Evolutionary conservation across 1,140 invertebrate genomes (phyloP).

Genomic region (Apocrypta bakeri): DNA sequence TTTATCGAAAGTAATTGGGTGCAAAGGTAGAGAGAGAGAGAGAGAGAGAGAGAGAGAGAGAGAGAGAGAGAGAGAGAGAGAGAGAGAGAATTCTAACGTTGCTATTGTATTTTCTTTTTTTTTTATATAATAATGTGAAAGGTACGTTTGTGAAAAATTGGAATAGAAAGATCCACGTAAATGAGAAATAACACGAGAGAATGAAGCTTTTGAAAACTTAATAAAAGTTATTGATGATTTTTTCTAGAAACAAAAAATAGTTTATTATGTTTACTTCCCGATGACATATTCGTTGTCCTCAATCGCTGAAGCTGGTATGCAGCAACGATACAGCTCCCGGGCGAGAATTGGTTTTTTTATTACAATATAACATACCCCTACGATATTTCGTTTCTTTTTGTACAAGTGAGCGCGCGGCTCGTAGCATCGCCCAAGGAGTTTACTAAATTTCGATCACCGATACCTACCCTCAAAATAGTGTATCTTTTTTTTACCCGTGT

Average conservation of each 20-base stretch:
- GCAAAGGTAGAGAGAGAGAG: no score
- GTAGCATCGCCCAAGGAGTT: background rate
- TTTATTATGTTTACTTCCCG: conserved; percentile 16
- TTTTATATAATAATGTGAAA: background rate
- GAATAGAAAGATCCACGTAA: background rate
- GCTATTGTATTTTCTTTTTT: background rate
- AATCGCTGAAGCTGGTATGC: background rate
- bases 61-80: no score
- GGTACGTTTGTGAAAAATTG: background rate
- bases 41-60: no score
- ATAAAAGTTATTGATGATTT: conserved; percentile 24
- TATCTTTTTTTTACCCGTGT: conserved; percentile 6
- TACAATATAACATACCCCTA: background rate
- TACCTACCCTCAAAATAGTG: background rate
- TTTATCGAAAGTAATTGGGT: background rate
- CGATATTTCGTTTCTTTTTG: background rate
- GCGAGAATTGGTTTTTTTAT: conserved; percentile 12
- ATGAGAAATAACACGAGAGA: background rate
- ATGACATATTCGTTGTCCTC: background rate
- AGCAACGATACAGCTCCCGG: background rate
- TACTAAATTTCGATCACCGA: background rate
- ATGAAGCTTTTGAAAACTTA: background rate
- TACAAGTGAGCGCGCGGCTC: background rate
- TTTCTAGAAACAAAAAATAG: conserved; percentile 5
- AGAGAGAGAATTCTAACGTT: background rate